Evolutionary conservation across 2,113 vertebrate species (phyloP).

Genomic region (Lipotes vexillifer): DNA sequence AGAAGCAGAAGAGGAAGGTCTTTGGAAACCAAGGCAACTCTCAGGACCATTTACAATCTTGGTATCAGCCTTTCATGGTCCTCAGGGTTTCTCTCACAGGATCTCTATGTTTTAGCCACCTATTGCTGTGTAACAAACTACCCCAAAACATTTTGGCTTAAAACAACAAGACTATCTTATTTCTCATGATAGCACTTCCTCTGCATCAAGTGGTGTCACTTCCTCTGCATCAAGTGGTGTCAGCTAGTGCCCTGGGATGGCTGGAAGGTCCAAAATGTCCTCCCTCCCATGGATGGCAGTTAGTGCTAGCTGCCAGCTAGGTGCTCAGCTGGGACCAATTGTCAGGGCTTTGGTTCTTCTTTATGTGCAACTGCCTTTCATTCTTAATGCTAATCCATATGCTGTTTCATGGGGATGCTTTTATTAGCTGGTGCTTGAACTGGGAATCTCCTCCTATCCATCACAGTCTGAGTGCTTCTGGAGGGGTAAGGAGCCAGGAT

Average conservation of each 20-base stretch:
- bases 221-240: not conserved
- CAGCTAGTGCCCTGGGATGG: not conserved
- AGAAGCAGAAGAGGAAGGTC: not conserved
- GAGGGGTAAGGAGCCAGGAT: not conserved
- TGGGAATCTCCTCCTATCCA: not conserved
- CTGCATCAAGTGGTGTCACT: not conserved
- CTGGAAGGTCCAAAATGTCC: not conserved
- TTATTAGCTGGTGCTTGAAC: not conserved
- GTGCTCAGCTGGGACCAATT: too few relatives aligned
- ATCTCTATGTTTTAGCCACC: not conserved
- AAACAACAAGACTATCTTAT: not conserved
- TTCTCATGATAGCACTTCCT: not conserved
- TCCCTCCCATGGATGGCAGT: too few relatives aligned
- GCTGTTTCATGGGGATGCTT: not conserved
- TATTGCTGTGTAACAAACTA: not conserved
- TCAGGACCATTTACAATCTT: not conserved
- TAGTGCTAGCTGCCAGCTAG: not conserved
- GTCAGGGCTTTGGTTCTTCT: not conserved
- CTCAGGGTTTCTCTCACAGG: not conserved
- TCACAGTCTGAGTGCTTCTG: not conserved
- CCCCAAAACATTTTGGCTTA: not conserved
- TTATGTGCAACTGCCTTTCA: not conserved
- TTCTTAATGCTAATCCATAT: not conserved
- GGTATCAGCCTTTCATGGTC: fast-evolving
- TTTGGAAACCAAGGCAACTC: not conserved